Evolutionary conservation across 2,797 vertebrate species (phyloP).

Genomic region (Sebastes ruberrimus): DNA sequence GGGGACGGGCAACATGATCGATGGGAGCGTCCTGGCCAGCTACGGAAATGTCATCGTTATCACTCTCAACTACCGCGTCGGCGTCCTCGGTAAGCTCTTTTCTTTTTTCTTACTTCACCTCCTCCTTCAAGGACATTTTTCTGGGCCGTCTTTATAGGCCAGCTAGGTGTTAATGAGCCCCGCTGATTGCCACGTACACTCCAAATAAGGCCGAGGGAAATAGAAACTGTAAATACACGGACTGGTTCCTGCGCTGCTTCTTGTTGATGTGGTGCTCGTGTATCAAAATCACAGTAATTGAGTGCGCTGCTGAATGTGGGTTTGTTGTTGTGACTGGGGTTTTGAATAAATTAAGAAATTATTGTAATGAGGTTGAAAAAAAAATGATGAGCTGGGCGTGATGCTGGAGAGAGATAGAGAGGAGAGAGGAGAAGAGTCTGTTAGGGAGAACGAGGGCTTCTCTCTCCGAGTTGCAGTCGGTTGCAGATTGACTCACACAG

Average conservation of each 20-base stretch:
- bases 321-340: slow-evolving; percentile 69
- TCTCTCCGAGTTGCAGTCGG: slow-evolving; percentile 52
- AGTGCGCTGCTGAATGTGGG: slow-evolving; percentile 54
- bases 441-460: slow-evolving; percentile 39
- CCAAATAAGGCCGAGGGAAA: slow-evolving; percentile 32
- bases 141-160: slow-evolving; percentile 73
- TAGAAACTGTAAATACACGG: slow-evolving; percentile 22
- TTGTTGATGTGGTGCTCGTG: slow-evolving; percentile 44
- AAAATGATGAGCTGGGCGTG: slow-evolving; percentile 67
- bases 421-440: slow-evolving; percentile 48
- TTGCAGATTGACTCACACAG: slow-evolving; percentile 72
- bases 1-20: slow-evolving; percentile 99
- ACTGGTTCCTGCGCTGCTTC: slow-evolving; percentile 14
- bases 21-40: slow-evolving; percentile 97
- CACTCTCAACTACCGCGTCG: slow-evolving; percentile 99
- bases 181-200: slow-evolving; percentile 61
- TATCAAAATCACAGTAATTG: slow-evolving; percentile 65
- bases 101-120: not conserved
- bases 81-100: slow-evolving; percentile 90
- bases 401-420: slow-evolving; percentile 41
- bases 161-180: slow-evolving; percentile 66
- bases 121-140: slow-evolving; percentile 70
- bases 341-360: slow-evolving; percentile 75
- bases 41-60: slow-evolving; percentile 99
- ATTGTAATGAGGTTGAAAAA: slow-evolving; percentile 70